Conservation (phyloP, 2,113 vertebrate species). For the Bostrychus sinensis region DNA sequence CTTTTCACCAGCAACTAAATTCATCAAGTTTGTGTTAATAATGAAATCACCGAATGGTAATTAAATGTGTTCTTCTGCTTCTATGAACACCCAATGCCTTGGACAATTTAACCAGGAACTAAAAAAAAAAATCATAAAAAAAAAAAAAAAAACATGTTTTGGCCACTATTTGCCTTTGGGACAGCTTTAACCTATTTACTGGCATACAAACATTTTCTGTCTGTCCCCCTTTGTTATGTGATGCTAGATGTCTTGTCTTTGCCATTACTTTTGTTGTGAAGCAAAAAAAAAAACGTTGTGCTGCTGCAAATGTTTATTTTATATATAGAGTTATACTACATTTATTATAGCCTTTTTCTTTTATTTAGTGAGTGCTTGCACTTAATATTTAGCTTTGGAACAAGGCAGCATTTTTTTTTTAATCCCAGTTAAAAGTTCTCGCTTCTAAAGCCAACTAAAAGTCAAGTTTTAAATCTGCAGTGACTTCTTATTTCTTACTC, state of each 20-base stretch:
- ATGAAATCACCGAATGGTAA: background rate
- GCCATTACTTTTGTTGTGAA: conserved; percentile 14
- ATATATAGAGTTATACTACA: conserved; percentile 60
- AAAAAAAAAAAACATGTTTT: background rate
- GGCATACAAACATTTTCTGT: background rate
- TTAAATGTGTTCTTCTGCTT: too few species aligned
- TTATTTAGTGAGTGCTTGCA: conserved; percentile 15
- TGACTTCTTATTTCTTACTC: background rate
- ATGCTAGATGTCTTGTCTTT: background rate
- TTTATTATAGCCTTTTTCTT: conserved; percentile 46
- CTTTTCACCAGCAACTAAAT: conserved; percentile 32
- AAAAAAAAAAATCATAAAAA: background rate
- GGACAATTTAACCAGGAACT: background rate
- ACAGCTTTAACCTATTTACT: background rate
- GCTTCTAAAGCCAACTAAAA: background rate
- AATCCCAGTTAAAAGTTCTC: background rate
- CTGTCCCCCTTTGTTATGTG: background rate
- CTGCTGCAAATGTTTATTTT: conserved; percentile 70
- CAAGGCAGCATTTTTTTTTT: background rate
- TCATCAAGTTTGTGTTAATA: conserved; percentile 25
- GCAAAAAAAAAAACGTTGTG: conserved; percentile 46
- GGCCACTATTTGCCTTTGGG: conserved; percentile 2
- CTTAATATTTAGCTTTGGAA: conserved; percentile 13
- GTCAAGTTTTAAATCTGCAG: background rate
- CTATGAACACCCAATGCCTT: background rate